Conservation (phyloP, 2,113 vertebrate genomes). For the Furnarius figulus region DNA sequence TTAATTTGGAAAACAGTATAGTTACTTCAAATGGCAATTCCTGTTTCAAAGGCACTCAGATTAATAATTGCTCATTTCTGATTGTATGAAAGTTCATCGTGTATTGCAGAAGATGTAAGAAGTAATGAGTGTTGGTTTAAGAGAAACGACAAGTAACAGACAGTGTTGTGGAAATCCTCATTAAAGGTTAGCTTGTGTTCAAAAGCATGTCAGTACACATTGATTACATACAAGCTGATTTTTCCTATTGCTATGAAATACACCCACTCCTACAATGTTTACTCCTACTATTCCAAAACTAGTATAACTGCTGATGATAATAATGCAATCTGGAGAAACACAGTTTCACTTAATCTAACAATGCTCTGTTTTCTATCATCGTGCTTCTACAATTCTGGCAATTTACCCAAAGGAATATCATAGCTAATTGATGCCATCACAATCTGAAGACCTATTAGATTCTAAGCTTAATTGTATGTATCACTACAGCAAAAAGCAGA, state of each 20-base stretch:
- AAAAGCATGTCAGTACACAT: not conserved
- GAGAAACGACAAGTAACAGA: not conserved
- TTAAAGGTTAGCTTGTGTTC: not conserved
- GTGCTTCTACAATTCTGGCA: not conserved
- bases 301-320: not conserved
- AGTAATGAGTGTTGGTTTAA: not conserved
- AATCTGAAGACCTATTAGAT: not conserved
- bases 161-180: not conserved
- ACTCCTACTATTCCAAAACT: not conserved
- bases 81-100: not conserved
- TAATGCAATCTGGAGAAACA: not conserved
- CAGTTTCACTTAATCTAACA: not conserved
- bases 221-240: not conserved
- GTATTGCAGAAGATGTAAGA: not conserved
- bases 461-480: not conserved
- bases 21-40: slow-evolving; percentile 4
- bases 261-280: not conserved
- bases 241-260: not conserved
- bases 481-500: not conserved
- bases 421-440: not conserved
- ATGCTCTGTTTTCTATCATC: not conserved
- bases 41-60: slow-evolving; percentile 34
- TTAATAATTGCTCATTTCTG: slow-evolving; percentile 27
- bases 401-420: not conserved
- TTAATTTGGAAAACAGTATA: slow-evolving; percentile 25